A percentile compares a stretch with the other conserved stretches of the same genome.
phyloP scores from a whole-genome alignment of 2,797 vertebrate genomes.

The Spinus olivaceus region DNA sequence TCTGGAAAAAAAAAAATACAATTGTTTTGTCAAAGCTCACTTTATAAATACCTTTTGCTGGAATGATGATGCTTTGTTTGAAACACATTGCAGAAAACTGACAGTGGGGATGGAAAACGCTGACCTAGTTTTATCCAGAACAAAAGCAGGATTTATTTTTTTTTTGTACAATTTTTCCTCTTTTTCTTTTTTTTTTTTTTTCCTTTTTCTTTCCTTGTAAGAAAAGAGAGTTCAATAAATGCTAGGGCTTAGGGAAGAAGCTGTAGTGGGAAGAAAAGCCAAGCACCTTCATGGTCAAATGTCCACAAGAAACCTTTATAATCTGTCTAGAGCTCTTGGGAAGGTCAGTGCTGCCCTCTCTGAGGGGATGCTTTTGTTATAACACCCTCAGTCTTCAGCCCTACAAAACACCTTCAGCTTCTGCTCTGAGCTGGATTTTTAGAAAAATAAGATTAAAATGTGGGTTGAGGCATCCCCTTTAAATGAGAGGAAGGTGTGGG shows the following conservation, averaged over 20 bases:
- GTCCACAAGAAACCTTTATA: not conserved
- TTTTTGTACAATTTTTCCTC: constrained; percentile 19
- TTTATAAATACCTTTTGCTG: constrained; percentile 58
- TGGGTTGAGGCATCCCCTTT: not conserved
- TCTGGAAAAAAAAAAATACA: not conserved
- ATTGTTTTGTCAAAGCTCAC: constrained; percentile 37
- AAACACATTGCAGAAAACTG: constrained; percentile 32
- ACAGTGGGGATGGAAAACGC: not conserved
- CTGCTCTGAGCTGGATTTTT: not conserved
- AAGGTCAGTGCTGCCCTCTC: not conserved
- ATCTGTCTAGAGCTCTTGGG: not conserved
- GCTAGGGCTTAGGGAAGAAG: constrained; percentile 5
- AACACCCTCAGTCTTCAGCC: not conserved
- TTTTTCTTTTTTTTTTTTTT: not conserved
- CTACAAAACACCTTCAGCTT: constrained; percentile 26
- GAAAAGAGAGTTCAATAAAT: constrained; percentile 40
- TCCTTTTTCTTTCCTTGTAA: not conserved
- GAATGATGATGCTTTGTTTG: constrained; percentile 34
- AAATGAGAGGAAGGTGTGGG: not conserved
- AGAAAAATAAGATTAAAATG: constrained; percentile 12
- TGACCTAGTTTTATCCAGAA: constrained; percentile 67
- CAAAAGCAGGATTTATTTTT: constrained; percentile 68
- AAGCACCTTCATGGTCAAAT: not conserved
- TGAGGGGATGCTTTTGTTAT: not conserved
- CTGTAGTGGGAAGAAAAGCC: not conserved